Evolutionary conservation across 2,797 vertebrate species (phyloP).

Genomic region (Myiothlypis chrysogaster): DNA sequence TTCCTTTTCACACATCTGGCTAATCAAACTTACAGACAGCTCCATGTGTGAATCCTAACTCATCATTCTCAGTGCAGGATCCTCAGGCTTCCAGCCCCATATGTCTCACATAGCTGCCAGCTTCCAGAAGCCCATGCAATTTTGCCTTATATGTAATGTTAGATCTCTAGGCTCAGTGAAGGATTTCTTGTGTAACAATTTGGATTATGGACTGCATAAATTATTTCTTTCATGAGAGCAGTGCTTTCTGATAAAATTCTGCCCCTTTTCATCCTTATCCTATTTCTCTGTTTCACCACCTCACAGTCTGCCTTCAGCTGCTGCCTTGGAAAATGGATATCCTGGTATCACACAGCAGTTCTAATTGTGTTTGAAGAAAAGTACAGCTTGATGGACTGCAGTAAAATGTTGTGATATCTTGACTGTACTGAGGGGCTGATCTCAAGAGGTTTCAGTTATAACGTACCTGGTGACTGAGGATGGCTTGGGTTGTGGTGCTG

Average conservation of each 20-base stretch:
- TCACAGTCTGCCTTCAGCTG: neutral
- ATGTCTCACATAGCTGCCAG: neutral
- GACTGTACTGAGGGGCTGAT: neutral
- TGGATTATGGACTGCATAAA: neutral
- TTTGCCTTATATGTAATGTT: neutral
- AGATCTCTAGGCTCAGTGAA: neutral
- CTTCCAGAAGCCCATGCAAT: neutral
- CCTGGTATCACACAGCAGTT: neutral
- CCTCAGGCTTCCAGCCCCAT: neutral
- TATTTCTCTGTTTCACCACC: neutral
- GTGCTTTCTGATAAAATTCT: neutral
- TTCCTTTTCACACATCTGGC: neutral
- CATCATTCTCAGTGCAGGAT: neutral
- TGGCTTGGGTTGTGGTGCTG: neutral
- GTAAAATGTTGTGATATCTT: neutral
- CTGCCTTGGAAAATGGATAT: neutral
- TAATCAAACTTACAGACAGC: neutral
- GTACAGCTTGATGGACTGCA: neutral
- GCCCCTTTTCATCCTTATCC: neutral
- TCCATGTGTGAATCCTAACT: neutral
- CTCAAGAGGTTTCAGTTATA: neutral
- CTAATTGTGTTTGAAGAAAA: neutral
- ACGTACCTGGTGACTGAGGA: neutral
- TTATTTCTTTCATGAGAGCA: neutral
- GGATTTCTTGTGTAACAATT: conserved; percentile 23